A percentile compares a stretch with the other conserved stretches of the same genome.
Conservation (phyloP, 1,140 invertebrate species). For the Drosophila willistoni region DNA sequence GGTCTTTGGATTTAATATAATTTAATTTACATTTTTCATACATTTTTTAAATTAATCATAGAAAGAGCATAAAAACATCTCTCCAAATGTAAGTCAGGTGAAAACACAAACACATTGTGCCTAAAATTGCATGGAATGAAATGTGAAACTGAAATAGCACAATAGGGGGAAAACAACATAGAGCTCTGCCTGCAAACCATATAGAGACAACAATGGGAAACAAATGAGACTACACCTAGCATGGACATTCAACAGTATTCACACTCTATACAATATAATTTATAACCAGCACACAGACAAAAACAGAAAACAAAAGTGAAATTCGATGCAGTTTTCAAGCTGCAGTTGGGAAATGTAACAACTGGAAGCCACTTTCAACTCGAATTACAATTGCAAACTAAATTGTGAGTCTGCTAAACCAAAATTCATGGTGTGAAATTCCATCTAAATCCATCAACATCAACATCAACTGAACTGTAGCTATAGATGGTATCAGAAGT, state of each 20-base stretch:
- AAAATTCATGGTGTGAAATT: slow-evolving; percentile 29
- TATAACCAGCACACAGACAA: not conserved
- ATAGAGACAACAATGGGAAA: slow-evolving; percentile 1
- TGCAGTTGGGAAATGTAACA: slow-evolving; percentile 28
- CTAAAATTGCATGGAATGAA: slow-evolving; percentile 33
- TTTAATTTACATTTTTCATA: not conserved
- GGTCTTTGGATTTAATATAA: not conserved
- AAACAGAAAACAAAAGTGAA: slow-evolving; percentile 65
- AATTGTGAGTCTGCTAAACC: slow-evolving; percentile 31
- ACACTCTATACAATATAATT: slow-evolving; percentile 4
- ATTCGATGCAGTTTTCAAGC: slow-evolving; percentile 69
- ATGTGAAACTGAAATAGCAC: slow-evolving; percentile 48
- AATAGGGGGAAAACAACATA: not conserved
- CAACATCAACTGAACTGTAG: slow-evolving; percentile 4
- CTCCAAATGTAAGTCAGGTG: not conserved
- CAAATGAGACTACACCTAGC: not conserved
- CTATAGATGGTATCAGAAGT: not conserved
- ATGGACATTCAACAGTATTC: slow-evolving; percentile 1
- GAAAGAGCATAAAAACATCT: too few species aligned
- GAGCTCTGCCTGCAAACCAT: not conserved
- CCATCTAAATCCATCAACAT: slow-evolving; percentile 30
- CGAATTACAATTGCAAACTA: slow-evolving; percentile 56
- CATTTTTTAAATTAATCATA: not conserved
- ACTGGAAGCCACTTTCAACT: slow-evolving; percentile 56
- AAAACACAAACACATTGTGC: not conserved